Conservation (phyloP, 2,888 invertebrate genomes). For the Agrilus cyanescens region DNA sequence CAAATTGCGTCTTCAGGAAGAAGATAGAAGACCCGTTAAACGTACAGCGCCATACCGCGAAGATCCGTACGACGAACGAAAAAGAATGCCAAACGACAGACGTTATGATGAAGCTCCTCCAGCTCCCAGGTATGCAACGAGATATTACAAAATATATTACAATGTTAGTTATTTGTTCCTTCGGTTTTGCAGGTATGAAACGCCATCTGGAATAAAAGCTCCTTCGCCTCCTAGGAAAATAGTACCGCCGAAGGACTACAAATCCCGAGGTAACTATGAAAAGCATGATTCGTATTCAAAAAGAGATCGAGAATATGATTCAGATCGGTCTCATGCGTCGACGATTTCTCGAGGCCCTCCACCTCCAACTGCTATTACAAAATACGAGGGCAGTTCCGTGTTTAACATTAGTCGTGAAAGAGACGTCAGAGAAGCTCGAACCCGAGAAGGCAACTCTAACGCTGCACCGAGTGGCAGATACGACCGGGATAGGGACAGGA, state of each 20-base stretch:
- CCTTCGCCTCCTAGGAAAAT: slow-evolving; percentile 20
- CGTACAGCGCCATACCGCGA: slow-evolving; percentile 38
- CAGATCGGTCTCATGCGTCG: slow-evolving; percentile 17
- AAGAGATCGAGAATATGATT: slow-evolving; percentile 24
- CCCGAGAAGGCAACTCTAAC: slow-evolving; percentile 6
- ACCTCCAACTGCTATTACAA: slow-evolving; percentile 15
- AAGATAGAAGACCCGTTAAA: slow-evolving; percentile 44
- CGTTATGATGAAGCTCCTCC: slow-evolving; percentile 46
- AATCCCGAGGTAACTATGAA: slow-evolving; percentile 21
- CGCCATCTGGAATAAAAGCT: too few species aligned
- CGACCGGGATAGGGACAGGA: slow-evolving; percentile 26
- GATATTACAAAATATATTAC: too few species aligned
- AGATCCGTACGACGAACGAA: slow-evolving; percentile 28
- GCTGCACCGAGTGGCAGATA: slow-evolving; percentile 8
- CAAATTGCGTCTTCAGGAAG: slow-evolving; percentile 51
- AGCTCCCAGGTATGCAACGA: slow-evolving; percentile 40
- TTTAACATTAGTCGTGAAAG: slow-evolving; percentile 17
- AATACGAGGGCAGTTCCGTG: slow-evolving; percentile 17
- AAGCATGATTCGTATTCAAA: slow-evolving; percentile 26
- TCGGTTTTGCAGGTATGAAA: too few species aligned
- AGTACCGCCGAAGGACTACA: slow-evolving; percentile 22
- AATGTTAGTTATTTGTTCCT: too few species aligned
- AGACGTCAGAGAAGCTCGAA: slow-evolving; percentile 18
- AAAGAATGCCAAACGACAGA: slow-evolving; percentile 25
- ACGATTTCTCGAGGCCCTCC: slow-evolving; percentile 15